Evolutionary conservation across 2,888 invertebrate species (phyloP).

Genomic region (Acanthococcus lagerstroemiae): DNA sequence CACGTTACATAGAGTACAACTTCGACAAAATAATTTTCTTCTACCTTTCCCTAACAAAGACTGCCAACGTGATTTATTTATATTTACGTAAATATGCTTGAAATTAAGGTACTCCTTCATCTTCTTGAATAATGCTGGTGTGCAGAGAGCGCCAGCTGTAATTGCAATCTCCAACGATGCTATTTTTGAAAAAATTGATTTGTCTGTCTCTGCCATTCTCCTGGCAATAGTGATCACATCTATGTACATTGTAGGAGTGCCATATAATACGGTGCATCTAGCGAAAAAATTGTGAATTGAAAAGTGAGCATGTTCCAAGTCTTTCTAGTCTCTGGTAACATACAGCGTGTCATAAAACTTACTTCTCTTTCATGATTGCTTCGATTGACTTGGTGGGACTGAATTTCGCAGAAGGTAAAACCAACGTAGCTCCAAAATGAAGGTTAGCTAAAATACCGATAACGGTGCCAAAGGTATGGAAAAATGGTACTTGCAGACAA

Average conservation of each 20-base stretch:
- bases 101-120: constrained; percentile 39
- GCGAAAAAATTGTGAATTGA: constrained; percentile 32
- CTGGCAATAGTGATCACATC: constrained; percentile 42
- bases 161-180: constrained; percentile 45
- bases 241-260: constrained; percentile 80
- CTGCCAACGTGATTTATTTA: too few relatives aligned
- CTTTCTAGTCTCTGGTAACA: background rate
- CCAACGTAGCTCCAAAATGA: constrained; percentile 51
- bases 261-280: constrained; percentile 61
- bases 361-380: constrained; percentile 58
- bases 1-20: too few relatives aligned
- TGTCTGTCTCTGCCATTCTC: constrained; percentile 13
- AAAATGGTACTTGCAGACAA: constrained; percentile 60
- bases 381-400: constrained; percentile 53
- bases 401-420: constrained; percentile 52
- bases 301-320: too few relatives aligned
- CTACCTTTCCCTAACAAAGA: too few relatives aligned
- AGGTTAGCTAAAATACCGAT: constrained; percentile 51
- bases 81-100: constrained; percentile 25
- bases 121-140: constrained; percentile 50
- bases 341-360: background rate
- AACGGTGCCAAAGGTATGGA: constrained; percentile 70
- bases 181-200: background rate
- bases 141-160: constrained; percentile 63
- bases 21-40: too few relatives aligned